A percentile compares a stretch with the other conserved stretches of the same genome.
Evolutionary conservation across 2,797 vertebrate genomes (phyloP).

Genomic region (Pteronotus mesoamericanus): DNA sequence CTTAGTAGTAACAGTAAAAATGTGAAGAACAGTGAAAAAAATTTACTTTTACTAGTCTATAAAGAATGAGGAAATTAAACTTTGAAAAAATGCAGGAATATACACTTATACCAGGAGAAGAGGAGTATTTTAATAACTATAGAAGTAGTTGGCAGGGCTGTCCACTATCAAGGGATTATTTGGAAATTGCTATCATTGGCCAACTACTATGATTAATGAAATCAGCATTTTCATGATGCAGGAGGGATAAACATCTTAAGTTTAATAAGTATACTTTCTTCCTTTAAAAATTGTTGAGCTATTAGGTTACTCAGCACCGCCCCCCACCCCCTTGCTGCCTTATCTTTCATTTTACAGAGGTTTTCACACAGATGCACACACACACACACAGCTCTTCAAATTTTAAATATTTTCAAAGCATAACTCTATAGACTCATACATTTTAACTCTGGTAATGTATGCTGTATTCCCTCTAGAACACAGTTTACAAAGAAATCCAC

Average conservation of each 20-base stretch:
- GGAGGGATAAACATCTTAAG: neutral
- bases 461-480: neutral
- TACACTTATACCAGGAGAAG: neutral
- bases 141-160: slow-evolving; percentile 10
- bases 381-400: neutral
- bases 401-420: neutral
- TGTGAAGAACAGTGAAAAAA: neutral
- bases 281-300: slow-evolving; percentile 12
- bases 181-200: slow-evolving; percentile 35
- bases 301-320: neutral
- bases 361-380: neutral
- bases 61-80: neutral
- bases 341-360: neutral
- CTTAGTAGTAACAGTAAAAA: neutral
- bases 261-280: neutral
- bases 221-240: slow-evolving; percentile 22
- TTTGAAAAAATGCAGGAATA: neutral
- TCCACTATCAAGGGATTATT: slow-evolving; percentile 35
- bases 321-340: no score
- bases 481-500: neutral
- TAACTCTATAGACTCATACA: neutral
- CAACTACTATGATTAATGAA: slow-evolving; percentile 42
- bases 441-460: neutral
- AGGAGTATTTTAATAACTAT: slow-evolving; percentile 38
- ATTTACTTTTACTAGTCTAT: neutral